A percentile compares a stretch with the other conserved stretches of the same genome.
Conservation (phyloP, 2,888 invertebrate genomes). For the Portevinia maculata region DNA sequence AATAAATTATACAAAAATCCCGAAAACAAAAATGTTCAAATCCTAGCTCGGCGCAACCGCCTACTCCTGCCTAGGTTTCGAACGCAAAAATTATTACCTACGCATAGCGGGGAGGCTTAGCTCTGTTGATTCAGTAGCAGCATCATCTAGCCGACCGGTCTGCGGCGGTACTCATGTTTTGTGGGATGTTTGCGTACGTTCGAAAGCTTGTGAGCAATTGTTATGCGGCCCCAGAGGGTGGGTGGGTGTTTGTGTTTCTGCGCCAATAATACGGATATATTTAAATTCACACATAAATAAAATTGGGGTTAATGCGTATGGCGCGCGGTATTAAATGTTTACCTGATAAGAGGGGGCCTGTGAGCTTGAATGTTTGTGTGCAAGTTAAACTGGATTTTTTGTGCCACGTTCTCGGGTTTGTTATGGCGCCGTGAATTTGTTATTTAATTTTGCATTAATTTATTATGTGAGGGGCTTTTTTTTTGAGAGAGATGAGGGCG, state of each 20-base stretch:
- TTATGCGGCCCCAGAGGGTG: conserved; percentile 40
- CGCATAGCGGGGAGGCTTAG: conserved; percentile 39
- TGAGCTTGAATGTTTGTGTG: background rate
- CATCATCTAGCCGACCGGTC: conserved; percentile 2
- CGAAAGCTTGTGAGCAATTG: conserved; percentile 69
- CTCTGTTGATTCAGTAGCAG: conserved; percentile 16
- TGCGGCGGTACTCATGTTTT: conserved; percentile 58
- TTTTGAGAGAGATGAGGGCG: background rate
- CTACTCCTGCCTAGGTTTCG: conserved; percentile 30
- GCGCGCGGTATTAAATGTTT: conserved; percentile 69
- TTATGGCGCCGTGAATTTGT: conserved; percentile 72
- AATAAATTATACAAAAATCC: conserved; percentile 63
- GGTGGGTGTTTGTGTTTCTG: background rate
- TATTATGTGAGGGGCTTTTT: conserved; percentile 45
- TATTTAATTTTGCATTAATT: conserved; percentile 73
- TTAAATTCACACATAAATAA: conserved; percentile 74
- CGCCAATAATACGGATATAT: conserved; percentile 55
- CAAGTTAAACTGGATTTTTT: conserved; percentile 20
- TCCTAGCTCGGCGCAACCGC: conserved; percentile 40
- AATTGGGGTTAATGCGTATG: conserved; percentile 73
- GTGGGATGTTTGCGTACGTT: conserved; percentile 63
- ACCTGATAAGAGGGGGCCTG: conserved; percentile 57
- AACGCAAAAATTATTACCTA: conserved; percentile 31
- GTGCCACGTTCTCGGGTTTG: conserved; percentile 53
- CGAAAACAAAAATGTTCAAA: conserved; percentile 38